Percentiles rank a stretch among this genome's conserved stretches.
These are phyloP conservation scores for Protonemura montana DNA, from an alignment of 2,888 invertebrate genomes.

Conservation along the genomic window DNA sequence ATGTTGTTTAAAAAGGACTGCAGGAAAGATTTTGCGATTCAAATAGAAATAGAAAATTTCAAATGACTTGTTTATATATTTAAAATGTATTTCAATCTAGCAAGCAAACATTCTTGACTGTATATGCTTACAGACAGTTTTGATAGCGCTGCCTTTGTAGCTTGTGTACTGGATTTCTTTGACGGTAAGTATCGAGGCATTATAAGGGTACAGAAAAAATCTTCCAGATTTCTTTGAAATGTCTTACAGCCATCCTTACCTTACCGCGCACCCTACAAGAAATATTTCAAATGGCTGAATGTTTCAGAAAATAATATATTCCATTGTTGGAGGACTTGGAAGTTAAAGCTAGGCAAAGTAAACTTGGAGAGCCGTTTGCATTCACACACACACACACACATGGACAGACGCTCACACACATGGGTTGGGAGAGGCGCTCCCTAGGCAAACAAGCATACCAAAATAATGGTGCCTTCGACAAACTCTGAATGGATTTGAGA, in stretches of 20 bases:
- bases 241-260: background rate
- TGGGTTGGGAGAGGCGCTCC: background rate
- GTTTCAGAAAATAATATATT: background rate
- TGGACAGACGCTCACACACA: background rate
- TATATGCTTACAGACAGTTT: background rate
- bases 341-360: background rate
- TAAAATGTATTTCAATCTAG: background rate
- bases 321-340: background rate
- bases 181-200: background rate
- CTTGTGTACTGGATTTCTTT: background rate
- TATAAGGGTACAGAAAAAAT: background rate
- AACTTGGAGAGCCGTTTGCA: background rate
- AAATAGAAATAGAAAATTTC: background rate
- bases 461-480: slow-evolving; percentile 7
- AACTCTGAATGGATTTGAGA: background rate
- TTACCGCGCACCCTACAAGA: background rate
- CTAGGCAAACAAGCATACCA: background rate
- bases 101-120: background rate
- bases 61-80: background rate
- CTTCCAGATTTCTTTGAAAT: background rate
- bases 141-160: background rate
- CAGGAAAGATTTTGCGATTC: background rate
- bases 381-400: background rate
- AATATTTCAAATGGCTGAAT: slow-evolving; percentile 12
- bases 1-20: background rate